Evolutionary conservation across 2,888 invertebrate genomes (phyloP), one percentile per base, ranked within the genome.

Genomic region (Brachyptera putata): DNA sequence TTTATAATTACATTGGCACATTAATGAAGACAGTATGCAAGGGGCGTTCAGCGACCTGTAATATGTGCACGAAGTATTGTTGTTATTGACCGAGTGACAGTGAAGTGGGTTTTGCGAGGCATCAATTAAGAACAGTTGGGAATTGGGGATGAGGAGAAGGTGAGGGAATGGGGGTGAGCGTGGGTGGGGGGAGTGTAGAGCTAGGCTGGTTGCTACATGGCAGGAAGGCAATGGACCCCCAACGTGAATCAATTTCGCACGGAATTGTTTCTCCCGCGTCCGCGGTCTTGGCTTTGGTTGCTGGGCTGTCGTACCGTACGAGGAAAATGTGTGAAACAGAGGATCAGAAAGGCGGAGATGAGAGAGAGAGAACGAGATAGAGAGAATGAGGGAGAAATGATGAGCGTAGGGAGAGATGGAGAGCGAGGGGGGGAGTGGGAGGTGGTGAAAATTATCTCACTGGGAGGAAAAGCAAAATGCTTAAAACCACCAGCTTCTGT

Each of bases 291-390:
- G 22, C 37, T 34, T 14, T 25, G 30, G 57, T 41, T 24, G n/a
- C n/a, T n/a, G 34, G 46, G 11, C 46, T 48, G 55, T 59, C 55
- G 37, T 49, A 50, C 41, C 7, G 66, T 65, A 67, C 67, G 69
- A 70, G 69, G 69, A 69, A 63, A 64, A 71, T 66, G 66, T 69
- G 56, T 67, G 71, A 70, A 71, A 68, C 70, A 71, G 71, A 70
- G 70, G 68, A 68, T 66, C 67, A 65, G 57, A 46, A 26, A 66
- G 69, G 67, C 66, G 67, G 59, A 57, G 58, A 57, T 21, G 55
- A 34, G 60, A n/a, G 37, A 30, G 60, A 36, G 18, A 21, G 56
- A 34, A 49, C 11, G 37, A 50, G 65, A 46, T 43, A 22, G 66
- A 69, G 68, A 65, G 67, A 58, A 55, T 49, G 26, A 48, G 43